Percentiles rank a stretch among this genome's conserved stretches.
Evolutionary conservation across 2,888 invertebrate species (phyloP).

Genomic region (Polia nebulosa): DNA sequence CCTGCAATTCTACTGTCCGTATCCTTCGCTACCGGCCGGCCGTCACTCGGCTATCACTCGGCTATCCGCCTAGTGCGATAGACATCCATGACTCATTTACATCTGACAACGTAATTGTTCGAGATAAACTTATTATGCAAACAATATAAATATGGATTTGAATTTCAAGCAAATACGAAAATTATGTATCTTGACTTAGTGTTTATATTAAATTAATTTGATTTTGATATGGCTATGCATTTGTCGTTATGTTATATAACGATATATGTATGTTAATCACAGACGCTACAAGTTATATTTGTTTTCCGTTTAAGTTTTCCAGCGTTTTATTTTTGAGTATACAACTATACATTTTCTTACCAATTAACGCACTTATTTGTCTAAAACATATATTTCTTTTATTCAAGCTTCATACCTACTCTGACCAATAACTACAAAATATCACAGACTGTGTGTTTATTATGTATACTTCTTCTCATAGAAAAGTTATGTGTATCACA

Average conservation of each 20-base stretch:
- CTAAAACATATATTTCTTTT: slow-evolving; percentile 89
- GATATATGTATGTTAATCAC: slow-evolving; percentile 89
- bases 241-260: slow-evolving; percentile 84
- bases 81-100: slow-evolving; percentile 62
- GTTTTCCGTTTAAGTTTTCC: slow-evolving; percentile 79
- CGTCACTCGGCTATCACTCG: slow-evolving; percentile 7
- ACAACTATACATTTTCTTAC: slow-evolving; percentile 87
- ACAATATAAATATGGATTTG: slow-evolving; percentile 73
- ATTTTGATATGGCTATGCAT: slow-evolving; percentile 90
- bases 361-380: slow-evolving; percentile 87
- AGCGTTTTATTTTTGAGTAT: slow-evolving; percentile 83
- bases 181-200: slow-evolving; percentile 77
- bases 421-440: slow-evolving; percentile 91
- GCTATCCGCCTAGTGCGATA: slow-evolving; percentile 49
- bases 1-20: slow-evolving; percentile 69
- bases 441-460: slow-evolving; percentile 91
- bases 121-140: slow-evolving; percentile 76
- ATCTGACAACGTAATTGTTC: slow-evolving; percentile 73
- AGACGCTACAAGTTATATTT: slow-evolving; percentile 85
- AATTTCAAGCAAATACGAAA: slow-evolving; percentile 73
- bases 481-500: slow-evolving; percentile 90
- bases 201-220: slow-evolving; percentile 85
- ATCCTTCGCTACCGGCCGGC: slow-evolving; percentile 42
- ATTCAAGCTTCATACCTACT: slow-evolving; percentile 89
- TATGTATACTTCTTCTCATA: slow-evolving; percentile 91